Base-by-base conservation (phyloP, 2,797 vertebrate genomes). In the Hippopotamyrus pictus region DNA sequence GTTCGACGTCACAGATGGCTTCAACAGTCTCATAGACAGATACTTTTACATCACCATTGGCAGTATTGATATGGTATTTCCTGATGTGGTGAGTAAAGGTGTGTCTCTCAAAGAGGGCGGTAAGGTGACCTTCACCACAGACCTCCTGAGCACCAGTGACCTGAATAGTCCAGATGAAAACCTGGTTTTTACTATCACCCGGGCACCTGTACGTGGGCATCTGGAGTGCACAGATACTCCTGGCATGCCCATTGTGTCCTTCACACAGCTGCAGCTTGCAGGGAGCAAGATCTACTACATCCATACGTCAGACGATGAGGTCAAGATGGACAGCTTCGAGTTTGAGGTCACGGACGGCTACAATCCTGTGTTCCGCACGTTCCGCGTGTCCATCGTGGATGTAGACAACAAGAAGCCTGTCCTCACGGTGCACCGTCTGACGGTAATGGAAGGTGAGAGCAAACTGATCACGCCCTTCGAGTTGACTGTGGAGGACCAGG, bases 321-420 rank as follows among this genome's bases (percentile, higher is more conserved):
- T 98, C n/a, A 99, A 98, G 94, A 98, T 97, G 97, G 98, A 99
- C 95, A 98, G 98, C 91, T 99, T 99, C 94, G 98, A 99, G 92
- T 99, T 99, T 92, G 96, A 99, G 91, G 98, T 98, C 84, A 99
- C 98, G 0, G 98, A 99, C 17, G 98, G 98, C 25, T 98, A 93
- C 93, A 99, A 99, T 89, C 98, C 98, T 0, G 96, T 99, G 87
- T 99, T 98, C 93, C 96, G 98, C 89, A 99, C 98, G 0, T 99
- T 99, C 92, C 94, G 97, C 62, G 97, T 99, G 92, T 97, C 97
- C 7, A 98, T 99, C 12, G 96, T 96, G 5, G 98, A 98, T 2
- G 97, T 99, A 19, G 98, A 99, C 94, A 99, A 99, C 91, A 99
- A 99, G 93, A 99, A 98, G 89, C 98, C 98, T 0, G 96, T 99